Evolutionary conservation across 2,797 vertebrate genomes (phyloP), one percentile per base, ranked within the genome.

Genomic region (Melanotaenia boesemani): DNA sequence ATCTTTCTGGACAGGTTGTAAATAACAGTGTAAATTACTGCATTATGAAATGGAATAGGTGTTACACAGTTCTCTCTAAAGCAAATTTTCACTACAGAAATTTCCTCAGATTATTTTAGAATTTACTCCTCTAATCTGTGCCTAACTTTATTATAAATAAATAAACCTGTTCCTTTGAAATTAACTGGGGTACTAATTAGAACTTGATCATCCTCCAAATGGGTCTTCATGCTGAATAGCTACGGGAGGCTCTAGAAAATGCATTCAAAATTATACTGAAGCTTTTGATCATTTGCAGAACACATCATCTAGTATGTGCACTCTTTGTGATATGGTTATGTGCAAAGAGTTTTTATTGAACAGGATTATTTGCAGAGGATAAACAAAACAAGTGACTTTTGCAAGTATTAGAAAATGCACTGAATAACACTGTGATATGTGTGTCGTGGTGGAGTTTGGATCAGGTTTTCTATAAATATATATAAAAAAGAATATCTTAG

Each of bases 131-230:
- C 36, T 36, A 36, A 6, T 36, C 36, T 77, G 73, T 37, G 46
- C 34, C 30, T 30, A 59, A 39, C 26, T 24, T 58, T 60, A 26
- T 10, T 20, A 36, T 39, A 54, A 59, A 66, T 56, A 39, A 67
- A 77, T 36, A 58, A 66, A 39, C 54, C 16, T 63, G 32, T 67
- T 60, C 72, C n/a, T 64, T 55, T 54, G 9, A 26, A 74, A 46
- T 59, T 32, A 60, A 41, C 26, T 30, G 28, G 72, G 16, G 7
- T 11, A 26, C 41, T 77, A 37, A 39, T 57, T 71, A 32, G 30
- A 78, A 76, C 7, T 55, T 70, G 50, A 57, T 57, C 9, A 7
- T 26, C 56, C 56, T 66, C 41, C 57, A 77, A 72, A 57, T 60
- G 28, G 30, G 64, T 70, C 26, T 66, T 28, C 13, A 26, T 18